Evolutionary conservation across 2,113 vertebrate genomes (phyloP), one percentile per base, ranked within the genome.

Genomic region (Ophthalmolycus amberensis): DNA sequence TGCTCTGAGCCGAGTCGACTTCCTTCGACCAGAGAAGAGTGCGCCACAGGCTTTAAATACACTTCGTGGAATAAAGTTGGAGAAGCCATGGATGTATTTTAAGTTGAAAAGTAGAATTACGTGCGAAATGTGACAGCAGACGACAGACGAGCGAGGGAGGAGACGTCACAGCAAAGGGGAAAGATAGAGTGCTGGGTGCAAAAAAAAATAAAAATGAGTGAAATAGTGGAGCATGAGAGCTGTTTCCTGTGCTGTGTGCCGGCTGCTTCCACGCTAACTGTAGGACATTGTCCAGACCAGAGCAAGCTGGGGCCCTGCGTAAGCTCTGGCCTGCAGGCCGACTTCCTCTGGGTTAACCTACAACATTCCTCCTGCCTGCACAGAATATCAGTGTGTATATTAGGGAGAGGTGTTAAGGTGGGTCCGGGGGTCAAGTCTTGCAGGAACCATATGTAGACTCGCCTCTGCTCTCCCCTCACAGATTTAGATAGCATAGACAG

Each of bases 371-470:
- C 42, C 63, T 9, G 87, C 59, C 70, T 83, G 78, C 71, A 77
- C 48, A 75, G 63, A 80, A 68, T 80, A 70, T n/a, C 25, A 64
- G 50, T 63, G 65, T 82, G 16, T 59, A 67, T 70, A 63, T 64
- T 60, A 58, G 44, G 16, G 60, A 66, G 66, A 65, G 52, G 70
- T 62, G 77, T 68, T 46, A 79, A 52, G 70, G 46, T 50, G 65
- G 83, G 77, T 76, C 70, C 56, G 9, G 60, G 60, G 92, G 87
- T 91, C 86, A 89, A 77, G 89, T 84, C 87, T 62, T 78, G 63
- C 89, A 92, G 93, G 93, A 94, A 94, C 90, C 93, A 92, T 90
- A 91, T 94, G 94, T 90, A 89, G 77, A 80, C 80, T 91, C 66
- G 84, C 86, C 92, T 91, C 79, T 85, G 87, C 85, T 84, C 73